Evolutionary conservation across 2,113 vertebrate genomes (phyloP).

Genomic region (Siphamia tubifer): DNA sequence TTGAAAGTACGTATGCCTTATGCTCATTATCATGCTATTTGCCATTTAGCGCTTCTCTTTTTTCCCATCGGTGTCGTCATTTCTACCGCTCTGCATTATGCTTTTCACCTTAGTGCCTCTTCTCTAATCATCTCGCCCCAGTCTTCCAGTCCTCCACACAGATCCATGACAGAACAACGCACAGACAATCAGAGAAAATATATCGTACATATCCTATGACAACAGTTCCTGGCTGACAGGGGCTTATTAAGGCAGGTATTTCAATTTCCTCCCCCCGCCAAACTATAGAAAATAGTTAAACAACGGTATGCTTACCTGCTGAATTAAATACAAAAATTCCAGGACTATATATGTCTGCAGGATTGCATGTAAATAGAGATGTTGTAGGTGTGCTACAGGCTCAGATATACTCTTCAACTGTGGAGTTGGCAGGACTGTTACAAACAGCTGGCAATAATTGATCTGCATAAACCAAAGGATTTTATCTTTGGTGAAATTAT

Average conservation of each 20-base stretch:
- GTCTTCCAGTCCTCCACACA: slow-evolving; percentile 48
- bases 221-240: slow-evolving; percentile 22
- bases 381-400: slow-evolving; percentile 12
- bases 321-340: slow-evolving; percentile 31
- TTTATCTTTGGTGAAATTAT: slow-evolving; percentile 78
- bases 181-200: slow-evolving; percentile 67
- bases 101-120: slow-evolving; percentile 74
- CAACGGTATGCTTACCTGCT: slow-evolving; percentile 69
- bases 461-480: slow-evolving; percentile 74
- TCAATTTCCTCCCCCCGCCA: not conserved
- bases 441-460: slow-evolving; percentile 76
- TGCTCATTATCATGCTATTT: slow-evolving; percentile 59
- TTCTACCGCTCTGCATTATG: slow-evolving; percentile 34
- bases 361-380: slow-evolving; percentile 67
- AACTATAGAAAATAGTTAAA: slow-evolving; percentile 33
- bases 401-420: slow-evolving; percentile 31
- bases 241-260: slow-evolving; percentile 38
- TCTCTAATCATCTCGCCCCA: slow-evolving; percentile 21
- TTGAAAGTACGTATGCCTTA: slow-evolving; percentile 77
- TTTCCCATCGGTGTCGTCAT: slow-evolving; percentile 25
- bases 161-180: slow-evolving; percentile 34
- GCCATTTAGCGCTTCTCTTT: slow-evolving; percentile 23
- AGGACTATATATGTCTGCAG: slow-evolving; percentile 41
- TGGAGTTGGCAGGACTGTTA: slow-evolving; percentile 61
- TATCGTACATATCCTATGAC: slow-evolving; percentile 53